Base-by-base conservation (phyloP, 30 jellyfish, hydroid and myxozoan genomes). In the Mastigias papua region DNA sequence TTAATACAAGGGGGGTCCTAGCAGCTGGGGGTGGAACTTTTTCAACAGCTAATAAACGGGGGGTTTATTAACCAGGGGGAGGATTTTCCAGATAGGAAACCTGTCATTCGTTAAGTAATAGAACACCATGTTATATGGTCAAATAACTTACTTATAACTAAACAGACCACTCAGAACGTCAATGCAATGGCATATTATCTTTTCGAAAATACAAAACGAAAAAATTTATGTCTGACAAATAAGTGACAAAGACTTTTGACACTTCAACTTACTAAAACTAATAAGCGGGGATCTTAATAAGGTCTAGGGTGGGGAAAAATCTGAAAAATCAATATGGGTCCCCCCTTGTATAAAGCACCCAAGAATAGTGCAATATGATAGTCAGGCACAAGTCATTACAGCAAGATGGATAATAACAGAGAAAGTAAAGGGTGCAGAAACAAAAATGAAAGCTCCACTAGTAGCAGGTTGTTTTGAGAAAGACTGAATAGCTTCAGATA, bases 391-490 rank as follows among this genome's bases (percentile, higher is more conserved):
- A 15, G 78, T 88, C 11, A 11, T 37, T 20, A 28, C 86, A 34
- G 70, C 37, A 30, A 80, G 80, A 19, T 88, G 96, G 96, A 93
- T 88, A 27, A 77, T 21, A 8, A 57, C 80, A n/a, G 35, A 58
- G 23, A 86, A 86, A 87, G 6, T 33, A 11, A 50, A 26, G 0
- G 27, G 74, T 11, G 77, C 77, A 4, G 34, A 23, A 26, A 57
- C 51, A 33, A 69, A 17, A 23, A 74, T 70, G 27, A 73, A 86
- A 69, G 60, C 95, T 2, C 69, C 77, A 48, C 50, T 86, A 15
- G 76, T 82, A 60, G 90, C 90, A 22, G 20, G 85, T 17, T 92
- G 95, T 6, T 86, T 86, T 86, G 95, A 86, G 46, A 91, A 86
- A 30, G 57, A 86, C 31, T 16, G 91, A 34, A 13, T 15, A 69